phyloP scores from a whole-genome alignment of 2,888 invertebrate species.

The Drosophila nr. fundita region DNA sequence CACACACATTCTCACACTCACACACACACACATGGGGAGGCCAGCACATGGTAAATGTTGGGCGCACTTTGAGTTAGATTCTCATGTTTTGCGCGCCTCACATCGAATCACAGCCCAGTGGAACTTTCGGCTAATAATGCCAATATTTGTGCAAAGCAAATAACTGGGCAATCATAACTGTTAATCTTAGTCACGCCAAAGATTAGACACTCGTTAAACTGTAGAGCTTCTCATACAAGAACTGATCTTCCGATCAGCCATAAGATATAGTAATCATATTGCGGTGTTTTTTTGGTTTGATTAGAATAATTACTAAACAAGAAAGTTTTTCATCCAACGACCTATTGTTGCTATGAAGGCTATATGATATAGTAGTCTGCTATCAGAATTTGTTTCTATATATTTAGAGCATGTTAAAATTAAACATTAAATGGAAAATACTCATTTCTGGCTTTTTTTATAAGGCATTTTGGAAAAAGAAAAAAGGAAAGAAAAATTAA shows the following conservation, averaged over 20 bases:
- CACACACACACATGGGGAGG: conserved; percentile 8
- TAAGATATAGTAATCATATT: background rate
- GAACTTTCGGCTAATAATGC: conserved; percentile 1
- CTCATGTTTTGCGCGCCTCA: conserved; percentile 11
- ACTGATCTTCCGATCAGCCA: background rate
- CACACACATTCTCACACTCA: conserved; percentile 8
- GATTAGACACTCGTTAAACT: background rate
- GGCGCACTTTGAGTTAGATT: conserved; percentile 18
- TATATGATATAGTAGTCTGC: background rate
- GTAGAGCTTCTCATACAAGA: background rate
- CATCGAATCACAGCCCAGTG: conserved; percentile 8
- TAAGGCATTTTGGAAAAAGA: background rate
- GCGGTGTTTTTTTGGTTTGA: background rate
- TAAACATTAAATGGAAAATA: background rate
- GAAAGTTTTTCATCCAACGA: background rate
- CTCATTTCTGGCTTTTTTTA: background rate
- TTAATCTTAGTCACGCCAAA: background rate
- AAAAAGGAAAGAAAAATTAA: background rate
- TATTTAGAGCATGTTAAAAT: background rate
- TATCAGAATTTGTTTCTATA: background rate
- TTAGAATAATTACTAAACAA: background rate
- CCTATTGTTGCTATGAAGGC: background rate
- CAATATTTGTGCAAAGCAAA: background rate
- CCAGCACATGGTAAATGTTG: conserved; percentile 37
- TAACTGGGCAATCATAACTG: background rate